These are phyloP conservation scores for Fukomys damarensis DNA, from an alignment of 2,113 vertebrate species.

Conservation along the genomic window DNA sequence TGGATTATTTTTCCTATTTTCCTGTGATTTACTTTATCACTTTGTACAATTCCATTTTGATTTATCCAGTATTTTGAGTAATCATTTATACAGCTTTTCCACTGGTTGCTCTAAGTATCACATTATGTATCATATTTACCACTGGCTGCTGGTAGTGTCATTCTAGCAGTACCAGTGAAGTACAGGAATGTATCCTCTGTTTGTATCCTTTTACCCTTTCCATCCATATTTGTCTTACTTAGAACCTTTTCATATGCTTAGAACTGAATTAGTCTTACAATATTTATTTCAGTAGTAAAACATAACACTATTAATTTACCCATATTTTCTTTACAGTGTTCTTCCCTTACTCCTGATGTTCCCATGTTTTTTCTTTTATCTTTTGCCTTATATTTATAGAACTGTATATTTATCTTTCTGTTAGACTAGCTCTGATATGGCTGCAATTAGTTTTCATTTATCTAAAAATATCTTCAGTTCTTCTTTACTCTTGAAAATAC, in stretches of 20 bases:
- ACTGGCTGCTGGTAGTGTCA: neutral
- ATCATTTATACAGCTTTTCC: neutral
- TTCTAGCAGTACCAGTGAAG: neutral
- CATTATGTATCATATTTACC: neutral
- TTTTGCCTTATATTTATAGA: neutral
- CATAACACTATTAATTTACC: neutral
- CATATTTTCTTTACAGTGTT: neutral
- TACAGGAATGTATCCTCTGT: neutral
- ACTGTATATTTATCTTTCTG: neutral
- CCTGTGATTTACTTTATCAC: no score
- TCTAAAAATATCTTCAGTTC: neutral
- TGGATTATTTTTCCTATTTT: no score
- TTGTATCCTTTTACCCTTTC: neutral
- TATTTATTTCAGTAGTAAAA: neutral
- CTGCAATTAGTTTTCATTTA: neutral
- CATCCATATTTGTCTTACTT: neutral
- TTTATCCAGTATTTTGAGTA: neutral
- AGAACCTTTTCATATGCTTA: neutral
- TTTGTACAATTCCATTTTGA: no score
- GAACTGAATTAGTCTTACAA: neutral
- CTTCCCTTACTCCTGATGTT: neutral
- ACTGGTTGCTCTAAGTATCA: neutral
- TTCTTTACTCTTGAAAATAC: neutral
- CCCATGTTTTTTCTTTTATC: neutral
- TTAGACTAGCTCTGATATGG: neutral